phyloP scores from a whole-genome alignment of 2,113 vertebrate genomes.

The Circaetus cinerascens region DNA sequence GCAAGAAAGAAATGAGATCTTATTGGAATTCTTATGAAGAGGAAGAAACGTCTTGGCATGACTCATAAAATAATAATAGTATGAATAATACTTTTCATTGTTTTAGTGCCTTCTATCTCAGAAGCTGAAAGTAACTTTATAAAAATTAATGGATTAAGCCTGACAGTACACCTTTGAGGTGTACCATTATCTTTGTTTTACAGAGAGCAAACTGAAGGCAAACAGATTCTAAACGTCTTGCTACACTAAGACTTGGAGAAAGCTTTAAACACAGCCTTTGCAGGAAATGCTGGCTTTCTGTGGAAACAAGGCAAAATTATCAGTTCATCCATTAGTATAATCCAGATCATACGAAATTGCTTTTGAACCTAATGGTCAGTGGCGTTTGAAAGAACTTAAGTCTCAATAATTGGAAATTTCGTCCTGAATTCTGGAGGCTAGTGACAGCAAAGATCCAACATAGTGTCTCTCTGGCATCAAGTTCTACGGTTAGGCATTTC shows the following conservation, averaged over 20 bases:
- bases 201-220: neutral
- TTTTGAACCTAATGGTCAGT: neutral
- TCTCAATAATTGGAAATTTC: conserved; percentile 6
- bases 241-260: neutral
- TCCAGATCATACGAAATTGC: neutral
- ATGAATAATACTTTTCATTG: conserved; percentile 47
- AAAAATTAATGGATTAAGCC: conserved; percentile 31
- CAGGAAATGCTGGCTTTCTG: neutral
- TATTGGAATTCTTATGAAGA: conserved; percentile 32
- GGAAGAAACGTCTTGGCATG: neutral
- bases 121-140: conserved; percentile 8
- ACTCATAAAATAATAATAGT: conserved; percentile 52
- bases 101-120: conserved; percentile 13
- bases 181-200: neutral
- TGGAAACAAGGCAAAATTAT: neutral
- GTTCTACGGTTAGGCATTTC: too few species aligned
- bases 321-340: neutral
- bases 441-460: neutral
- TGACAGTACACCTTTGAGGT: neutral
- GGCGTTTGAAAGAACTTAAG: neutral
- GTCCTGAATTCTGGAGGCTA: neutral
- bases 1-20: neutral
- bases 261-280: neutral
- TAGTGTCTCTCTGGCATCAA: neutral
- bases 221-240: neutral